Base-by-base conservation (phyloP, 2,888 invertebrate species). In the Habrosyne pyritoides region DNA sequence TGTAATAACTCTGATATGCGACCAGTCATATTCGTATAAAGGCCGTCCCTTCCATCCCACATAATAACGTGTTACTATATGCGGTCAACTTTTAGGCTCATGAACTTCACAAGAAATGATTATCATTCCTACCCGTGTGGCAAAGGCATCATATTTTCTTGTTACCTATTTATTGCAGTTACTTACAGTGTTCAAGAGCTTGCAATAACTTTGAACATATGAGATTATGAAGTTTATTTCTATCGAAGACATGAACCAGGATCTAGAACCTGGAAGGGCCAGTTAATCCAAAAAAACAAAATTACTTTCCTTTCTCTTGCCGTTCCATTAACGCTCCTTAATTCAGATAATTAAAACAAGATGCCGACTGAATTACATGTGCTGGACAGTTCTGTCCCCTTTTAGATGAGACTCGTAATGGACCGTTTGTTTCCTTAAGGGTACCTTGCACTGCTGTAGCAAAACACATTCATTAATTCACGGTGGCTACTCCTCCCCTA, bases 51-150 rank as follows among this genome's bases (percentile, higher is more conserved):
- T 73, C 71, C 71, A 53, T 58, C 64, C 64, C 69, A 76, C 72
- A 75, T 75, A 75, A 79, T 82, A 81, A 79, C 73, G 63, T 71
- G 63, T 71, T 64, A 76, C 79, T 72, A 73, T 76, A 78, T 74
- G 73, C 73, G 75, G 76, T 73, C 70, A 80, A 81, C 73, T 78
- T 75, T 81, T 72, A 73, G 69, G 72, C 64, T 73, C 63, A 61
- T 69, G 63, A 76, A 73, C 66, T 72, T 79, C 71, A 71, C 67
- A 72, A 71, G 71, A 70, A 72, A 73, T 77, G 74, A 70, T 75
- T 42, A 42, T 42, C 36, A 14, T 36, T n/a, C 36, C 6, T n/a
- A 5, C 2, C n/a, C 5, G 5, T 36, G 4, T 36, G 36, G 36
- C 12, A 2, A 36, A n/a, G 36, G 14, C 36, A 42, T 7, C 14